phyloP scores from a whole-genome alignment of 2,888 invertebrate species.

The Alloplasta piceator region DNA sequence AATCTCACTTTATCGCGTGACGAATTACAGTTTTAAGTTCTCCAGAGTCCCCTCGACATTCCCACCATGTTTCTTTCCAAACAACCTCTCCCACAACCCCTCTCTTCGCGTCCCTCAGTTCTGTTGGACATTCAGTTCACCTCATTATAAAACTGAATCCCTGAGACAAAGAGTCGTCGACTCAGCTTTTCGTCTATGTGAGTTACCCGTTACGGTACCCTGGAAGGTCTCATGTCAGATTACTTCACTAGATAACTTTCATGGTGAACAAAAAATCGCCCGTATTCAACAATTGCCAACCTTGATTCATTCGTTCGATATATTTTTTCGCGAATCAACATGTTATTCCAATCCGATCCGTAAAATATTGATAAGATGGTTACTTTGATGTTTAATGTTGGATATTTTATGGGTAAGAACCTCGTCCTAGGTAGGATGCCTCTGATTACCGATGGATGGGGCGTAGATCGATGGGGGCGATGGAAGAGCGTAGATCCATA shows the following conservation, averaged over 20 bases:
- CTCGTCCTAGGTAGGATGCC: neutral
- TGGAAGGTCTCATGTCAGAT: neutral
- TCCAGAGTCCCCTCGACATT: slow-evolving; percentile 11
- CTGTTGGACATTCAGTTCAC: slow-evolving; percentile 43
- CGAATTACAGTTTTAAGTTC: slow-evolving; percentile 22
- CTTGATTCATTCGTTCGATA: no score
- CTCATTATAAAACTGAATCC: slow-evolving; percentile 19
- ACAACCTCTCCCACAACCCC: no score
- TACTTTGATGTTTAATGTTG: neutral
- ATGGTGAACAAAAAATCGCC: neutral
- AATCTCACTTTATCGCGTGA: slow-evolving; percentile 54
- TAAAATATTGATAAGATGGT: neutral
- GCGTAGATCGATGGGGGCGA: no score
- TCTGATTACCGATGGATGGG: slow-evolving; percentile 15
- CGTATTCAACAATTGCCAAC: no score
- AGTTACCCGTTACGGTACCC: slow-evolving; percentile 24
- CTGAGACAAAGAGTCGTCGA: slow-evolving; percentile 23
- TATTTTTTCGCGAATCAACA: no score
- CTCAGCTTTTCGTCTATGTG: slow-evolving; percentile 29
- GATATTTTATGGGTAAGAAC: slow-evolving; percentile 9
- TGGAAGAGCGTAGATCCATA: slow-evolving; percentile 6
- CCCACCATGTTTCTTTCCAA: neutral
- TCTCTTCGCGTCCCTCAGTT: slow-evolving; percentile 26
- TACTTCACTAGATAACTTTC: neutral
- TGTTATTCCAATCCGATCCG: neutral